Evolutionary conservation across 2,888 invertebrate genomes (phyloP).

Genomic region (Xestia xanthographa): DNA sequence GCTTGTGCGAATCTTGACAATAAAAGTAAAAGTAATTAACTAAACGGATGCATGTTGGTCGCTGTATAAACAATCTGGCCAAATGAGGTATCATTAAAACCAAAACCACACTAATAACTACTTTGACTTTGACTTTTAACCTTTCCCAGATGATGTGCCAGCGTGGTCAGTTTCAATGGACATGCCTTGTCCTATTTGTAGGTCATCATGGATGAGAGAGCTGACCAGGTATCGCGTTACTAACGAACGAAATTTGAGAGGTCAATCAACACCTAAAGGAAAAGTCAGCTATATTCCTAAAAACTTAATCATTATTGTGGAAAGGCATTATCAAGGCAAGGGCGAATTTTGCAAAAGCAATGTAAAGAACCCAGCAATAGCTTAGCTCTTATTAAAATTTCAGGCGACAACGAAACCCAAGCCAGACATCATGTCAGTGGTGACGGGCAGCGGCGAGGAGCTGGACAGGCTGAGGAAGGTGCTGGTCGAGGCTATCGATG

Average conservation of each 20-base stretch:
- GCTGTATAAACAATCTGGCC: background rate
- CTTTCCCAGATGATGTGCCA: background rate
- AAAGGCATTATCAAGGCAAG: too few species aligned
- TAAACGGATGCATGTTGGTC: background rate
- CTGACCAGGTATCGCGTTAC: background rate
- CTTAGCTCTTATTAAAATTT: constrained; percentile 19
- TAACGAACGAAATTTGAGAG: background rate
- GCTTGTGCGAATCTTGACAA: background rate
- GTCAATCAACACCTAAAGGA: too few species aligned
- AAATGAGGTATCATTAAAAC: background rate
- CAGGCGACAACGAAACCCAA: constrained; percentile 64
- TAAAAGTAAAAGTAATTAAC: background rate
- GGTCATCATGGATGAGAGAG: background rate
- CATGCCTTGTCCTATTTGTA: background rate
- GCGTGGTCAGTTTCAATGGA: background rate
- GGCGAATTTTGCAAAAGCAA: too few species aligned
- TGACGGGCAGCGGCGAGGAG: constrained; percentile 81
- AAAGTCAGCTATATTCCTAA: background rate
- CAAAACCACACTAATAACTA: too few species aligned
- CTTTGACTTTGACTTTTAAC: too few species aligned
- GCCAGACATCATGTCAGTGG: constrained; percentile 74
- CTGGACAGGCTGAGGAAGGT: constrained; percentile 81
- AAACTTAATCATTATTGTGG: background rate
- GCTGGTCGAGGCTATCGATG: constrained; percentile 87
- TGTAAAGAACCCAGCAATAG: background rate